Evolutionary conservation across 2,113 vertebrate genomes (phyloP), one percentile per base, ranked within the genome.

Genomic region (Nannospalax galili): DNA sequence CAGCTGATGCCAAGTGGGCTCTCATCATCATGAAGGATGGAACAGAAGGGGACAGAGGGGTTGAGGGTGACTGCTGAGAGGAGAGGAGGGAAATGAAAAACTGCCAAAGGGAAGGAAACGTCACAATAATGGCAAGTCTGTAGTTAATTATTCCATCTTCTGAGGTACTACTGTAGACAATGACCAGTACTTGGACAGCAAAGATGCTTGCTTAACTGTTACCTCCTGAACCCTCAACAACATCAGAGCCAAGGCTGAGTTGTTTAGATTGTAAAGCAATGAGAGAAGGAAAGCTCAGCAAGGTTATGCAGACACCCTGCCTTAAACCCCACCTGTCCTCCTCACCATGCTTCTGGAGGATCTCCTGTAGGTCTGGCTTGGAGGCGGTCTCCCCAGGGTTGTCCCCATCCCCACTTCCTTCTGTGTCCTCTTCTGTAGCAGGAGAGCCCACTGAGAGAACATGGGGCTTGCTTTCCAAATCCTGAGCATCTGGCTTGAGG

Each of bases 261-360:
- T 78, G 77, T 26, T 4, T 14, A 37, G 42, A 78, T 37, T 7
- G 11, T 32, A 65, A 73, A 70, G 10, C 28, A 30, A 45, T 5
- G n/a, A 62, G 32, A 19, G 85, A 40, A 74, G 82, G 30, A 81
- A 77, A 92, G 74, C 3, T 30, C 20, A 85, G 14, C 80, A 64
- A 32, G 40, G 72, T 64, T 64, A 77, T 56, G 65, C 65, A 14
- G 32, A 45, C 4, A 56, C 65, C 84, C 3, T 12, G 79, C 6
- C 40, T 3, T 16, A 4, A 42, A 6, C 60, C 1, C 28, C 10
- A 32, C 24, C 5, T 7, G 19, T 48, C 12, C 92, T 14, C 70
- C 97, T 97, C 92, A 99, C 99, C 99, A 93, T 98, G 98, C 97
- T 99, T 99, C 94, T 99, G 98, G 79, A 99, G 98, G 91, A 99